Evolutionary conservation across 2,888 invertebrate genomes (phyloP).

Genomic region (Chrysina gloriosa): DNA sequence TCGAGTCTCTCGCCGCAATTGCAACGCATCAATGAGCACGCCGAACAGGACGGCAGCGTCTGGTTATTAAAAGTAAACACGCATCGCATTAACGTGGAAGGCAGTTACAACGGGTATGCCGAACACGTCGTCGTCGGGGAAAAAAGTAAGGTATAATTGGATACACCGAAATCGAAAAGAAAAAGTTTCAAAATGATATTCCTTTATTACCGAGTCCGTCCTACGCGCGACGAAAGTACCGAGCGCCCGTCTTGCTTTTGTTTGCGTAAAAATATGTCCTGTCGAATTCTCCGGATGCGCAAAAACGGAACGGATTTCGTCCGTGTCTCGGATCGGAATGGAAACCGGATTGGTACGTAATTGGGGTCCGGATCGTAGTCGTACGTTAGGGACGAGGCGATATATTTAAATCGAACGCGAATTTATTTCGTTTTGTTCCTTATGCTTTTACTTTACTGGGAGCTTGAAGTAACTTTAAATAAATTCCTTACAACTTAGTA

Average conservation of each 20-base stretch:
- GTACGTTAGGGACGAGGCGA: not conserved
- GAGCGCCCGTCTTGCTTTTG: not conserved
- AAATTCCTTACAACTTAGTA: too few species aligned
- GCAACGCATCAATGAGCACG: slow-evolving; percentile 32
- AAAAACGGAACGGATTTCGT: not conserved
- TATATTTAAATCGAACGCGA: not conserved
- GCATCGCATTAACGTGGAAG: slow-evolving; percentile 19
- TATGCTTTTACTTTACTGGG: too few species aligned
- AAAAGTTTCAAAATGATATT: slow-evolving; percentile 9
- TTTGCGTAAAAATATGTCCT: slow-evolving; percentile 2
- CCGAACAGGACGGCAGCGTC: slow-evolving; percentile 15
- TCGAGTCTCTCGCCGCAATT: slow-evolving; percentile 15
- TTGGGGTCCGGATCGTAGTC: not conserved
- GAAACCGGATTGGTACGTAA: not conserved
- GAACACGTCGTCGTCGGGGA: not conserved
- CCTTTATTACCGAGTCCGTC: not conserved
- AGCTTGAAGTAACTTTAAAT: too few species aligned
- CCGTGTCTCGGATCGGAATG: not conserved
- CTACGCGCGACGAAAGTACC: not conserved
- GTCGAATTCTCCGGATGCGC: not conserved
- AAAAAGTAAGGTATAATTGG: slow-evolving; percentile 5
- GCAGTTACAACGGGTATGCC: not conserved
- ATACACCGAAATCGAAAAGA: not conserved
- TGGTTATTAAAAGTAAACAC: slow-evolving; percentile 30
- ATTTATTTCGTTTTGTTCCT: not conserved